These are phyloP conservation scores for Apamea crenata DNA, from an alignment of 2,888 invertebrate species.

Conservation along the genomic window DNA sequence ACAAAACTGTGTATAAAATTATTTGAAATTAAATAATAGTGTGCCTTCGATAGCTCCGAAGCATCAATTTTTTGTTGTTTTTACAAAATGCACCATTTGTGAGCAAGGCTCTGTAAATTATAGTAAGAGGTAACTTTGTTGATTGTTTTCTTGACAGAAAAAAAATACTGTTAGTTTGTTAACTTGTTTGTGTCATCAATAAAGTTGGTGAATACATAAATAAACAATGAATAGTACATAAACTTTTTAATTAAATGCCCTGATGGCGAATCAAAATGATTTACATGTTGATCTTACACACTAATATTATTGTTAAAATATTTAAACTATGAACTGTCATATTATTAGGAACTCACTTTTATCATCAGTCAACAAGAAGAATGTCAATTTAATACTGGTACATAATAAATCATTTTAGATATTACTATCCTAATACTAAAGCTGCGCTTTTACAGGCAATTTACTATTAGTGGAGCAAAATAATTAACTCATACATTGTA, in stretches of 20 bases:
- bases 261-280: slow-evolving; percentile 24
- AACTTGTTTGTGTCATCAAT: neutral
- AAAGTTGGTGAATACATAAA: slow-evolving; percentile 4
- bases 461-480: slow-evolving; percentile 2
- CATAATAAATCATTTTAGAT: slow-evolving; percentile 16
- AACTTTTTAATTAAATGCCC: slow-evolving; percentile 31
- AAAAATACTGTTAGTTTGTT: neutral
- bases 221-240: slow-evolving; percentile 27
- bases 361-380: slow-evolving; percentile 7
- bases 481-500: neutral
- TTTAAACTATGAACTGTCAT: slow-evolving; percentile 31
- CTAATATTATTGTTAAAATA: slow-evolving; percentile 7
- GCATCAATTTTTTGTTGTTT: neutral
- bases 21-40: slow-evolving; percentile 24
- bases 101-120: slow-evolving; percentile 10
- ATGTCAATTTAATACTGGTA: slow-evolving; percentile 20
- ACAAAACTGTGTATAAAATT: slow-evolving; percentile 23
- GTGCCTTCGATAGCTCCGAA: neutral
- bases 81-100: slow-evolving; percentile 1
- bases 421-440: neutral
- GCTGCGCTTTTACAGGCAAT: neutral
- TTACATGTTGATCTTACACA: slow-evolving; percentile 34
- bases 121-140: neutral
- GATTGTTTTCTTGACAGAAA: neutral
- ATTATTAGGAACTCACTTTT: slow-evolving; percentile 38